A percentile compares a stretch with the other conserved stretches of the same genome.
These are phyloP conservation scores for Xestia c-nigrum DNA, from an alignment of 2,888 invertebrate genomes.

Conservation along the genomic window DNA sequence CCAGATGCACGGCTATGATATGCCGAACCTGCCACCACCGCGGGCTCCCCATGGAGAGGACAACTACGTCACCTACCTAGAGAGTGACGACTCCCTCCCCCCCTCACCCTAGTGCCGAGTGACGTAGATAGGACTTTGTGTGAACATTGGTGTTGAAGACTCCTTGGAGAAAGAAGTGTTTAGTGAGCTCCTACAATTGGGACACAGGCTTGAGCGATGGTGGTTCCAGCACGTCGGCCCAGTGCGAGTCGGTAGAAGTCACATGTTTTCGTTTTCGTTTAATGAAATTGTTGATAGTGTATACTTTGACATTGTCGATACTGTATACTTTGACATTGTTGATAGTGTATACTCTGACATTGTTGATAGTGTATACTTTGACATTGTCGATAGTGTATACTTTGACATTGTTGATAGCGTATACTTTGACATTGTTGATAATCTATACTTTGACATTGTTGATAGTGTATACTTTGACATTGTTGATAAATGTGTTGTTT, in stretches of 20 bases:
- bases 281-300: conserved; percentile 24
- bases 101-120: conserved; percentile 93
- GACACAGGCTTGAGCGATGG: background rate
- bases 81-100: conserved; percentile 95
- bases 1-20: conserved; percentile 98
- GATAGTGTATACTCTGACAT: conserved; percentile 12
- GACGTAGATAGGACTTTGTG: conserved; percentile 64
- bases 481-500: conserved; percentile 18
- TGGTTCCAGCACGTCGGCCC: background rate
- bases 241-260: background rate
- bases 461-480: conserved; percentile 14
- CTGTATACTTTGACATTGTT: no score
- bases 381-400: background rate
- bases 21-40: conserved; percentile 91
- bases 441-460: no score
- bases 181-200: background rate
- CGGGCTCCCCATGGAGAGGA: conserved; percentile 93
- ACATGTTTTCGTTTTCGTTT: conserved; percentile 3
- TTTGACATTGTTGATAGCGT: conserved; percentile 5
- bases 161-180: conserved; percentile 4
- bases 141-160: conserved; percentile 10
- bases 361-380: conserved; percentile 15
- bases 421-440: conserved; percentile 8
- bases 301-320: conserved; percentile 8
- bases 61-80: conserved; percentile 97